phyloP scores from a whole-genome alignment of 2,113 vertebrate genomes.

The Rutilus rutilus region DNA sequence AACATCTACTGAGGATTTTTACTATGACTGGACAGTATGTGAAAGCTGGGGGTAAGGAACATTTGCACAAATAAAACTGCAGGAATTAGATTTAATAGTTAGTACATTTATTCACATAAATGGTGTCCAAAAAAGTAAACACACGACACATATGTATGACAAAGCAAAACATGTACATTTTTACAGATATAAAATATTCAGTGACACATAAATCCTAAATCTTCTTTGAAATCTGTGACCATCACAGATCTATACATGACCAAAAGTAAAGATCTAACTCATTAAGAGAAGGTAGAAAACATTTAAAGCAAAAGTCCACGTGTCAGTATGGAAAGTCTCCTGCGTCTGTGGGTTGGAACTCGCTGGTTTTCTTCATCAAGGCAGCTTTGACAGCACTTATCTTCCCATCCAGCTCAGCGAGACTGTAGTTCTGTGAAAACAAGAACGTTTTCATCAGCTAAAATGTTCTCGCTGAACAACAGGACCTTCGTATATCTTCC shows the following conservation, averaged over 20 bases:
- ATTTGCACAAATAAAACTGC: neutral
- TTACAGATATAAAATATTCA: neutral
- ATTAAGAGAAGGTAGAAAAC: neutral
- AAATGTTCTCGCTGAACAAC: neutral
- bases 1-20: neutral
- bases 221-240: neutral
- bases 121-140: neutral
- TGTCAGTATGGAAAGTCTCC: constrained; percentile 75
- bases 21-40: neutral
- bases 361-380: constrained; percentile 87
- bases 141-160: neutral
- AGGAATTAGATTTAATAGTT: neutral
- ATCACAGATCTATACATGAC: neutral
- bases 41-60: too few species aligned
- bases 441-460: constrained; percentile 57
- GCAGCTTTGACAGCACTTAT: constrained; percentile 90
- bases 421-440: constrained; percentile 84
- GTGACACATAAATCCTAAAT: neutral
- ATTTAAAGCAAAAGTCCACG: neutral
- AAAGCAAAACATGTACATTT: neutral
- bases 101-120: constrained; percentile 5
- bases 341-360: constrained; percentile 73
- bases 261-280: neutral
- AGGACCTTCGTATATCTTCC: neutral
- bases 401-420: constrained; percentile 96